Base-by-base conservation (phyloP, 2,888 invertebrate species). In the Troides aeacus region DNA sequence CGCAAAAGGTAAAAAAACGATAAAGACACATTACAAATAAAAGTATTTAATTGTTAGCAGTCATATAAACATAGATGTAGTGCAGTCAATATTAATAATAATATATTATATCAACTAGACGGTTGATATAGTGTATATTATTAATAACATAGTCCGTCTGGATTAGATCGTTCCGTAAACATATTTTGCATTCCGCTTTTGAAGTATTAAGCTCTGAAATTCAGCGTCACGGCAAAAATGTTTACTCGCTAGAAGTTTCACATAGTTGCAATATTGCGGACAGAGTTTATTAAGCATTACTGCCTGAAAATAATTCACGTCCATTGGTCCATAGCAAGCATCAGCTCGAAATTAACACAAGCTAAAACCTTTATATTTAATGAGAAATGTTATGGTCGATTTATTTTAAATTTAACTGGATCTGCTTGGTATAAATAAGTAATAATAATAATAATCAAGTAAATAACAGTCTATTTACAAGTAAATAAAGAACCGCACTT, bases 261-360 rank as follows among this genome's bases (percentile, higher is more conserved):
- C 60, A 50, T 61, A 61, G 66, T 66, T 66, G 53, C 30, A 53
- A 61, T 53, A n/a, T 53, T 61, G 24, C n/a, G 50, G 18, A n/a
- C 15, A 18, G n/a, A 61, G 60, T 53, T 66, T 61, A 61, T 61
- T 50, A 61, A 60, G 21, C 59, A 18, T 65, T 65, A 59, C 46
- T 39, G n/a, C 21, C 39, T 39, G 12, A 62, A 10, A 62, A 62
- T 62, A 62, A 53, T 53, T 53, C 17, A 5, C 30, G 30, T 30
- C 4, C 30, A 30, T 3, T 30, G 30, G 30, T 30, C 30, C 4
- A 30, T 30, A 30, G 30, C 3, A 18, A 18, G 53, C 53, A 6
- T 53, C 53, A 12, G 6, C 53, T 53, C n/a, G 6, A 5, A 1
- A 6, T 15, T n/a, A 53, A 18, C 15, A 18, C 17, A 10, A 39